Evolutionary conservation across 2,797 vertebrate genomes (phyloP).

Genomic region (Cryptoblepharus egeriae): DNA sequence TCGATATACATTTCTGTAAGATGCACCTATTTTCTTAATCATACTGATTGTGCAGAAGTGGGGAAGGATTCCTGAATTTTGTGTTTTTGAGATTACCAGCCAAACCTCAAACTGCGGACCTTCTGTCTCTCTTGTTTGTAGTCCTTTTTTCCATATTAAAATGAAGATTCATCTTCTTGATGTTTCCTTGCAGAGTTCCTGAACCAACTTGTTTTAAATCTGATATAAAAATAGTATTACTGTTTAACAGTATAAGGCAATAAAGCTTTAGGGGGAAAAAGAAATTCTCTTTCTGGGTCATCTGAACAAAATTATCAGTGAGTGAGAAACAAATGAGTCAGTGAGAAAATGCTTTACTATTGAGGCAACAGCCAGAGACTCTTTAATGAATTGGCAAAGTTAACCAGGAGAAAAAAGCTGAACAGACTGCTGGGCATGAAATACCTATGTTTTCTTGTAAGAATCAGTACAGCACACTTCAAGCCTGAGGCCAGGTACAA

Average conservation of each 20-base stretch:
- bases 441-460: conserved; percentile 28
- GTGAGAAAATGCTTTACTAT: conserved; percentile 27
- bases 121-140: background rate
- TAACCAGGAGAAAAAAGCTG: background rate
- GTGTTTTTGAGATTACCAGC: background rate
- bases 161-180: background rate
- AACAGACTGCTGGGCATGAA: background rate
- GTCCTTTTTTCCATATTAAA: background rate
- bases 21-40: background rate
- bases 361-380: conserved; percentile 26
- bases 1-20: background rate
- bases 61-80: background rate
- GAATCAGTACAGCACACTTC: conserved; percentile 23
- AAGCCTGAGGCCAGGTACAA: background rate
- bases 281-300: background rate
- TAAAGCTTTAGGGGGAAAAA: background rate
- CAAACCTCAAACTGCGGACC: background rate
- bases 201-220: background rate
- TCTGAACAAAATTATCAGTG: conserved; percentile 10
- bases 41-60: background rate
- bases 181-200: background rate
- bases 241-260: conserved; percentile 28
- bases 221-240: conserved; percentile 17
- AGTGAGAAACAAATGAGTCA: conserved; percentile 25
- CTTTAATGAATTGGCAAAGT: conserved; percentile 30